Base-by-base conservation (phyloP, 2,888 invertebrate genomes). In the Drosophila engyochracea region DNA sequence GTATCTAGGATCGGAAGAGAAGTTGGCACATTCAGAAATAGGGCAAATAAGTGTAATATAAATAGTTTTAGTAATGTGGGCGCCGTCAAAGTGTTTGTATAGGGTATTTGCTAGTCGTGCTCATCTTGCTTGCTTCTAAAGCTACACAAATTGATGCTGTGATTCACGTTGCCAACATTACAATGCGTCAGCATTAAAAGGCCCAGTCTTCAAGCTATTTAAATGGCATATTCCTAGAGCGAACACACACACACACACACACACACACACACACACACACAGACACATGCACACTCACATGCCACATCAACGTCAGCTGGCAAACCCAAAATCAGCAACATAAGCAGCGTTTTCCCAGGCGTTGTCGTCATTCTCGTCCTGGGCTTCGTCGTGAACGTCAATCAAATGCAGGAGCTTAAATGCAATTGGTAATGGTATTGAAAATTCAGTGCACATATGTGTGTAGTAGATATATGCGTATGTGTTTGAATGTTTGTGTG, bases 321-420 rank as follows among this genome's bases (percentile, higher is more conserved):
- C 57, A 64, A 71, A 75, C 78, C 75, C 75, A 70, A 78, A 78
- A 71, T 70, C 78, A 67, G 79, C 70, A 74, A 58, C 74, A 70
- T 66, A 64, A 67, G 64, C 69, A 68, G 55, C 51, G 25, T 49
- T 41, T 49, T 59, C 44, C 25, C 59, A 44, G 57, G 58, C 54
- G 66, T 65, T 63, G 70, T 61, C 74, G 60, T 66, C 67, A 47
- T 53, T 25, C 41, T 55, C 35, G 28, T 62, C 31, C 65, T 57
- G 67, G 51, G 55, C 66, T 41, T 51, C 71, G 35, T 55, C 69
- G 62, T 65, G 53, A 63, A 58, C 64, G 81, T 81, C 82, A 82
- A 81, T 82, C 81, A 82, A 81, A 77, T 74, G 74, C 81, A 81
- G 79, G 57, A 70, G 73, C 63, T 76, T 57, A 80, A 65, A 70